Evolutionary conservation across 2,888 invertebrate species (phyloP), one percentile per base, ranked within the genome.

Genomic region (Drosophila tripunctata): DNA sequence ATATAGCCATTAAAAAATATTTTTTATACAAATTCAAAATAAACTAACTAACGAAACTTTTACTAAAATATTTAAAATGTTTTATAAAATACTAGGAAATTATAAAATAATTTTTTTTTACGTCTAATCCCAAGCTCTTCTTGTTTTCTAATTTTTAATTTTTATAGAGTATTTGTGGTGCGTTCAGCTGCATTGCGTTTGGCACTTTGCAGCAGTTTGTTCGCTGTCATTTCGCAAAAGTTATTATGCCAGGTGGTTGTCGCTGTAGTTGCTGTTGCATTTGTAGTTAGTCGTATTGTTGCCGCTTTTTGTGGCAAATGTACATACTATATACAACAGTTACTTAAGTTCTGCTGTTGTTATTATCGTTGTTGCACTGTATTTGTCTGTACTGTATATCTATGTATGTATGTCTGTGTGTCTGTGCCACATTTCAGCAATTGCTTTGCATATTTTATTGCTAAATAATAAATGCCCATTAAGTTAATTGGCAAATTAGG

Each of bases 401-500:
- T n/a, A 41, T 67, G 24, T 22, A 10, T 43, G 10, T 43, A 15
- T 67, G 12, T n/a, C n/a, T n/a, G 12, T 72, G 40, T 61, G 61
- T 56, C 67, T 81, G 84, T 72, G 84, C 58, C 73, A 82, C 78
- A 79, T 82, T 87, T 87, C 78, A 87, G 75, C 83, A 87, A 86
- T 86, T 82, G 83, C 73, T 80, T 79, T 86, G 83, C 83, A 88
- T 88, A 88, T 87, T 87, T 87, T 88, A 87, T 88, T 88, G 80
- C 80, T 88, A 86, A 88, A 87, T 87, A 88, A 88, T 87, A 84
- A 87, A 88, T 83, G 81, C 79, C 89, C 81, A 87, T 87, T 87
- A 87, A 89, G 56, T 84, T 89, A 87, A 87, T 87, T 87, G 87
- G 87, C 87, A 87, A 87, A 87, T 87, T 87, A 85, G 87, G 83